A percentile compares a stretch with the other conserved stretches of the same genome.
Conservation (phyloP, 2,888 invertebrate genomes). For the Melolontha melolontha region DNA sequence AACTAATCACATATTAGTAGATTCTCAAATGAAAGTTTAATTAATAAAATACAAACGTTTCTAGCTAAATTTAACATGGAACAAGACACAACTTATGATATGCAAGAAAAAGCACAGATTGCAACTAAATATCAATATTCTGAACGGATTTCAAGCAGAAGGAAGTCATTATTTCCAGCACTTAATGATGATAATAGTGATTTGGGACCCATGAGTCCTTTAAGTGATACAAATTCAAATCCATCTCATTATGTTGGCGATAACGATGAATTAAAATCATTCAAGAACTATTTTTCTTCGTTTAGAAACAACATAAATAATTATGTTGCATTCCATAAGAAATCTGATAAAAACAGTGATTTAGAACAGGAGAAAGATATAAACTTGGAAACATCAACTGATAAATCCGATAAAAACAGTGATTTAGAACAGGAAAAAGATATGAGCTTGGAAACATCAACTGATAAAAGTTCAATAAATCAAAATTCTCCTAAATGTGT, state of each 20-base stretch:
- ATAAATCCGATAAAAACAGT: slow-evolving; percentile 20
- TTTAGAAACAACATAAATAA: slow-evolving; percentile 48
- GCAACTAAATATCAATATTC: slow-evolving; percentile 62
- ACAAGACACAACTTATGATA: slow-evolving; percentile 2
- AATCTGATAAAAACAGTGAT: slow-evolving; percentile 10
- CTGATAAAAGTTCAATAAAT: slow-evolving; percentile 44
- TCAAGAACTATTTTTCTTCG: slow-evolving; percentile 42
- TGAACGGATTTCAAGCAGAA: slow-evolving; percentile 72
- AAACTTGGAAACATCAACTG: slow-evolving; percentile 28
- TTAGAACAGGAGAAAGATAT: slow-evolving; percentile 35
- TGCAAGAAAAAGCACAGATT: slow-evolving; percentile 30
- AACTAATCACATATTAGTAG: no score
- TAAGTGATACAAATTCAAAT: slow-evolving; percentile 61
- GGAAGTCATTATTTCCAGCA: slow-evolving; percentile 71
- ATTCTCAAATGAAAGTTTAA: no score
- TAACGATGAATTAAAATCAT: slow-evolving; percentile 4
- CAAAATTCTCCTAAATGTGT: not conserved
- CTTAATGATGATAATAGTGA: slow-evolving; percentile 65
- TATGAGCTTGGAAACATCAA: slow-evolving; percentile 35
- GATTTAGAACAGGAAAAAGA: slow-evolving; percentile 32
- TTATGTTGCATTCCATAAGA: slow-evolving; percentile 49
- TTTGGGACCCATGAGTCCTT: slow-evolving; percentile 71
- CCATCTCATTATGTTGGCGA: slow-evolving; percentile 40
- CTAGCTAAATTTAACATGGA: slow-evolving; percentile 25
- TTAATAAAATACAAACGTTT: slow-evolving; percentile 14